Evolutionary conservation across 2,113 vertebrate species (phyloP), one percentile per base, ranked within the genome.

Genomic region (Hucho hucho): DNA sequence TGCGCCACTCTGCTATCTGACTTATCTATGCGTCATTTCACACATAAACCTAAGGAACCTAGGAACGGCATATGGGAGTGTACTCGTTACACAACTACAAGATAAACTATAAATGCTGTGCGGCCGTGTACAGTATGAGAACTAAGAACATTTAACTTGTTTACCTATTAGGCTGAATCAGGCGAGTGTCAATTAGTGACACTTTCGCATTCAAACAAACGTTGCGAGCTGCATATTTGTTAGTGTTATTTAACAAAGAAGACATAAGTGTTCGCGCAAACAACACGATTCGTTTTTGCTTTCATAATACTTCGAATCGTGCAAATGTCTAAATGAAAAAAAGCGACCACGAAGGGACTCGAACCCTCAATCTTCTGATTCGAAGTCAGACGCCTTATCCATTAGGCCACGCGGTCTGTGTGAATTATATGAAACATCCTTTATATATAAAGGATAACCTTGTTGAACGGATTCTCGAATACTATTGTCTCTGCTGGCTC

Each of bases 361-460:
- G 92, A 93, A 93, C 92, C 92, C 92, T 93, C 92, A 93, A 93
- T 93, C 92, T 93, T 93, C 92, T 93, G 92, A 93, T 93, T 90
- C 92, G 92, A 93, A 93, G 92, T 93, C 92, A 93, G 92, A 93
- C 92, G 92, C 92, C 92, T 93, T 93, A 93, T 93, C 92, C 92
- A 93, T 93, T 93, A 93, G 92, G 92, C 92, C 92, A 93, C 92
- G 92, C 91, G 90, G 92, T 92, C 93, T 1, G 25, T 32, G 4
- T 47, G 4, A 12, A 5, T 2, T 47, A 18, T 0, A 0, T 0
- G 0, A 2, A 0, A 4, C 3, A 0, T 16, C 2, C 14, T 1
- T 4, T 0, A 1, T 2, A 24, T 65, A 18, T 32, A 12, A 43
- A 26, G 16, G 3, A 5, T 65, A 25, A 43, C 9, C 1, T 0